These are phyloP conservation scores for Spinus pinus DNA, from an alignment of 2,797 vertebrate species.

Conservation along the genomic window DNA sequence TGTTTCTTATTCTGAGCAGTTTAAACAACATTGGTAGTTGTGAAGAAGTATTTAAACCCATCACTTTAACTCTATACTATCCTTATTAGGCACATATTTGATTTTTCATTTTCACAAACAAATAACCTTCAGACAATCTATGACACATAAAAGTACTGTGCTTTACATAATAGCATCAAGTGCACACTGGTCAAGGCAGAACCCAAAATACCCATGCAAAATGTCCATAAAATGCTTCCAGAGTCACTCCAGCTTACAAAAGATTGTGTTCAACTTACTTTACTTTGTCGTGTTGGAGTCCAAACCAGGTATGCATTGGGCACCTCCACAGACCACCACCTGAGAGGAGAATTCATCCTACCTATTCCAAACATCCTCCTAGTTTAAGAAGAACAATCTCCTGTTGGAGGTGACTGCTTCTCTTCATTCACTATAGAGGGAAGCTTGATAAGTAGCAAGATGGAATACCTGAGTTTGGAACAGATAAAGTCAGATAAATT, in stretches of 20 bases:
- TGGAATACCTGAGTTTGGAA: not conserved
- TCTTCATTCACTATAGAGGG: not conserved
- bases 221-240: not conserved
- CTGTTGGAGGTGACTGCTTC: not conserved
- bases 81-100: not conserved
- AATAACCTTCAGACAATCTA: not conserved
- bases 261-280: not conserved
- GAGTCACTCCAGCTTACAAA: not conserved
- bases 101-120: not conserved
- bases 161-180: not conserved
- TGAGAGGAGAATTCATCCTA: not conserved
- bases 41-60: not conserved
- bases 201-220: not conserved
- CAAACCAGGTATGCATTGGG: not conserved
- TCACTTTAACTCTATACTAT: not conserved
- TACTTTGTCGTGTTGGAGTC: not conserved
- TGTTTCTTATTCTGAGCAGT: not conserved
- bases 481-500: not conserved
- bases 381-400: not conserved
- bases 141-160: not conserved
- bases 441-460: not conserved
- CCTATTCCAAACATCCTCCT: not conserved
- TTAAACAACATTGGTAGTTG: not conserved
- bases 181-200: not conserved
- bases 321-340: not conserved